Conservation (phyloP, 2,888 invertebrate genomes). For the Matsumyia berberina region DNA sequence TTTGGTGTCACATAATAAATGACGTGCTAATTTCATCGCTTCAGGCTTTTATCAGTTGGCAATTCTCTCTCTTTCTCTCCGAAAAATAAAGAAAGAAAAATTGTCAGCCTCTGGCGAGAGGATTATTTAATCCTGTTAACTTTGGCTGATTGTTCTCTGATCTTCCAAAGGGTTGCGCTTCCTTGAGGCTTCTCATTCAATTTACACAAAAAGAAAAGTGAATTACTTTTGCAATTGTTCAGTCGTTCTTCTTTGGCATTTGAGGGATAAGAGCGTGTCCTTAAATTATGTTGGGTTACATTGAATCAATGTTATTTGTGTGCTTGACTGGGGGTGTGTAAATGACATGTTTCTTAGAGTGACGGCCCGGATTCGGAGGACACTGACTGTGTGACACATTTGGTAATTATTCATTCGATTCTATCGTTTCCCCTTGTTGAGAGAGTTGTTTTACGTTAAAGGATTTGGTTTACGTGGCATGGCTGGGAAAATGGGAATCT, state of each 20-base stretch:
- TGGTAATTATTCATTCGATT: constrained; percentile 42
- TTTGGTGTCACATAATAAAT: constrained; percentile 45
- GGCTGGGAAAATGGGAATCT: constrained; percentile 30
- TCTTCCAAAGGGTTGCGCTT: constrained; percentile 42
- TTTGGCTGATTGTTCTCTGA: constrained; percentile 39
- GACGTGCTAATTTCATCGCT: constrained; percentile 57
- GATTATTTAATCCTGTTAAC: constrained; percentile 46
- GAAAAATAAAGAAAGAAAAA: constrained; percentile 28
- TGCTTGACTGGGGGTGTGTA: constrained; percentile 3
- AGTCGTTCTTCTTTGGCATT: constrained; percentile 18
- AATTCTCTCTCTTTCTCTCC: not conserved
- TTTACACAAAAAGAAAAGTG: constrained; percentile 44
- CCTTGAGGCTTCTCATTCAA: constrained; percentile 38
- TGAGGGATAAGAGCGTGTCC: constrained; percentile 23
- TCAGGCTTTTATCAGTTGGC: not conserved
- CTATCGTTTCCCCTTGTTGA: constrained; percentile 14
- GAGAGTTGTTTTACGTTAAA: not conserved
- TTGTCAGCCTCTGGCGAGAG: constrained; percentile 22
- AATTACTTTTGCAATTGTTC: constrained; percentile 45
- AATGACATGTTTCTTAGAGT: constrained; percentile 18
- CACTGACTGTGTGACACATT: constrained; percentile 22
- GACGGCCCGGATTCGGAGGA: not conserved
- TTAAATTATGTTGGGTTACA: constrained; percentile 49
- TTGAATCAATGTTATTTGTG: constrained; percentile 55
- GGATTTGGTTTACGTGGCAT: not conserved